Percentiles rank a stretch among this genome's conserved stretches.
Evolutionary conservation across 1,140 invertebrate species (phyloP).

Genomic region (Philopotamus ludificatus): DNA sequence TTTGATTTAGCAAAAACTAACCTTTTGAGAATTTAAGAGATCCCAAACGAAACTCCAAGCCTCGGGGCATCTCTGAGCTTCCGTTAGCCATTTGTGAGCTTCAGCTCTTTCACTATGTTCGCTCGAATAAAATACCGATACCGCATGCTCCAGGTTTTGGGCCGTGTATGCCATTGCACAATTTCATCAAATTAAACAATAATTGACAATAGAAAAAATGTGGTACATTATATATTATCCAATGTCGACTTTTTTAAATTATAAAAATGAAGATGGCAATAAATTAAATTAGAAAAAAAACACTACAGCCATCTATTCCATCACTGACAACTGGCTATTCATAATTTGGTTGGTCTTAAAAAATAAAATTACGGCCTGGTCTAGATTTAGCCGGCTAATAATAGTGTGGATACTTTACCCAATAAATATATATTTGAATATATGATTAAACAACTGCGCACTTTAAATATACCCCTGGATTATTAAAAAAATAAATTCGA

Average conservation of each 20-base stretch:
- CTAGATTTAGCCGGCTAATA: too few species aligned
- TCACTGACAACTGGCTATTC: conserved; percentile 13
- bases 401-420: too few species aligned
- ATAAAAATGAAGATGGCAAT: neutral
- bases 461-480: too few species aligned
- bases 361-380: neutral
- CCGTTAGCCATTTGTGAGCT: conserved; percentile 79
- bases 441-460: too few species aligned
- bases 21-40: conserved; percentile 75
- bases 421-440: too few species aligned
- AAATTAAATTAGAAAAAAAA: neutral
- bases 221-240: neutral
- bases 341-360: neutral
- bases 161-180: conserved; percentile 54
- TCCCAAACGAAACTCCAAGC: conserved; percentile 91
- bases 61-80: conserved; percentile 76
- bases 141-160: conserved; percentile 55
- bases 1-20: conserved; percentile 39
- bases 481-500: too few species aligned
- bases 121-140: conserved; percentile 55
- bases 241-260: neutral
- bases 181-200: neutral
- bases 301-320: neutral
- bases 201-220: neutral
- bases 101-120: conserved; percentile 64